A percentile compares a stretch with the other conserved stretches of the same genome.
Evolutionary conservation across 2,888 invertebrate species (phyloP).

Genomic region (Drosophila atripex): DNA sequence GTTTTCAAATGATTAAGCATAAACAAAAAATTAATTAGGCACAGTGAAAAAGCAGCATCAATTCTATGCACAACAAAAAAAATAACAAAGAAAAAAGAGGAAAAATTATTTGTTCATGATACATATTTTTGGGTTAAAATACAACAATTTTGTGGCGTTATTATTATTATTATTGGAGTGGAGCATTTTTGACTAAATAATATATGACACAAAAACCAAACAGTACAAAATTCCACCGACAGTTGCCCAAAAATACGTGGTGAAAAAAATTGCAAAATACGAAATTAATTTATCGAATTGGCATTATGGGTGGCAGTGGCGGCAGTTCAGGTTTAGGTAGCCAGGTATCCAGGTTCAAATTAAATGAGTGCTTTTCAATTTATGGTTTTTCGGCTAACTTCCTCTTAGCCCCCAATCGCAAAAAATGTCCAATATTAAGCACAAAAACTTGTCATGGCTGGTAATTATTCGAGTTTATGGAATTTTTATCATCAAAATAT

Average conservation of each 20-base stretch:
- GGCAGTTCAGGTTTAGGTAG: background rate
- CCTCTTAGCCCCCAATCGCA: too few species aligned
- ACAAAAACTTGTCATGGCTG: background rate
- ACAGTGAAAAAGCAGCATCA: too few species aligned
- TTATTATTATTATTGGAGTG: slow-evolving; percentile 19
- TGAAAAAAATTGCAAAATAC: slow-evolving; percentile 17
- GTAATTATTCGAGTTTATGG: background rate
- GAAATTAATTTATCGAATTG: slow-evolving; percentile 43
- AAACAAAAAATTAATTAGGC: slow-evolving; percentile 43
- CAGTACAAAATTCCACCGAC: background rate
- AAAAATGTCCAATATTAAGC: too few species aligned
- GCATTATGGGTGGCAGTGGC: background rate
- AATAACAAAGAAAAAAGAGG: background rate
- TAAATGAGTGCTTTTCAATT: slow-evolving; percentile 30
- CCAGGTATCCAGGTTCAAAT: background rate
- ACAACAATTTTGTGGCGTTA: slow-evolving; percentile 39
- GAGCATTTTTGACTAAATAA: slow-evolving; percentile 42
- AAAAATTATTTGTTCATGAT: slow-evolving; percentile 9
- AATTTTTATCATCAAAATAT: background rate
- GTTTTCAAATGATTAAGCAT: slow-evolving; percentile 22
- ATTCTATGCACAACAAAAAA: background rate
- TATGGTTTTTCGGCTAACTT: slow-evolving; percentile 21
- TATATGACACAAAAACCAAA: slow-evolving; percentile 17
- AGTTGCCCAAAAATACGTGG: background rate
- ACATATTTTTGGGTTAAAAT: background rate